Conservation (phyloP, 2,113 vertebrate genomes). For the Setophaga coronata region DNA sequence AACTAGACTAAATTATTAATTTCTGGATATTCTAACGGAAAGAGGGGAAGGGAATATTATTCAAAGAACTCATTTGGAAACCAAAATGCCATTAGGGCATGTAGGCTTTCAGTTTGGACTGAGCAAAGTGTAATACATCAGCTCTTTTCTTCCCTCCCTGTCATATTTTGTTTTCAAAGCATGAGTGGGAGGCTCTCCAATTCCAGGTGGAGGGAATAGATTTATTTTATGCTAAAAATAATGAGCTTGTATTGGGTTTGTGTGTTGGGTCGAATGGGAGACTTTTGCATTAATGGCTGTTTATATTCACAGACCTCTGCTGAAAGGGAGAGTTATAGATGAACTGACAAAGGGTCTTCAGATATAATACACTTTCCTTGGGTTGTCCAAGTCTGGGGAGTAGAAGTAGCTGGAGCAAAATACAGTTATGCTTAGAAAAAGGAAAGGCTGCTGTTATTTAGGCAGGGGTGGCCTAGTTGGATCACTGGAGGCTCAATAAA, state of each 20-base stretch:
- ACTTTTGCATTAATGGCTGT: neutral
- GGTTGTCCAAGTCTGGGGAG: neutral
- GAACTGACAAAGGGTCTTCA: neutral
- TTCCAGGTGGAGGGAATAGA: neutral
- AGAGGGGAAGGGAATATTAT: conserved; percentile 6
- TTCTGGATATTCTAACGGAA: conserved; percentile 27
- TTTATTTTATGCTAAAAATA: conserved; percentile 30
- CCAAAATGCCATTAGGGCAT: neutral
- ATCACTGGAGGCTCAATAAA: neutral
- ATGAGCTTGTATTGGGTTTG: neutral
- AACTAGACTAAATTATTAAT: conserved; percentile 55
- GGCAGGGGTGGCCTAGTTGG: neutral
- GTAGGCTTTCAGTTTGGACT: conserved; percentile 16
- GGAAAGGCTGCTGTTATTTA: neutral
- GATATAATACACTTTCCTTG: neutral
- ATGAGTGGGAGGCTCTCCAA: neutral
- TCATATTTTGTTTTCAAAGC: conserved; percentile 32
- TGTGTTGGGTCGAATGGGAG: neutral
- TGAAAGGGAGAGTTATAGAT: neutral
- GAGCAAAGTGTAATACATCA: conserved; percentile 31
- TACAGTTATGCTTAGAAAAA: neutral
- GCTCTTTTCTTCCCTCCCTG: neutral
- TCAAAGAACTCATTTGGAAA: conserved; percentile 38
- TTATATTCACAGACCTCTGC: neutral
- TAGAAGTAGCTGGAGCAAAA: neutral